Evolutionary conservation across 2,797 vertebrate species (phyloP).

Genomic region (Manis javanica): DNA sequence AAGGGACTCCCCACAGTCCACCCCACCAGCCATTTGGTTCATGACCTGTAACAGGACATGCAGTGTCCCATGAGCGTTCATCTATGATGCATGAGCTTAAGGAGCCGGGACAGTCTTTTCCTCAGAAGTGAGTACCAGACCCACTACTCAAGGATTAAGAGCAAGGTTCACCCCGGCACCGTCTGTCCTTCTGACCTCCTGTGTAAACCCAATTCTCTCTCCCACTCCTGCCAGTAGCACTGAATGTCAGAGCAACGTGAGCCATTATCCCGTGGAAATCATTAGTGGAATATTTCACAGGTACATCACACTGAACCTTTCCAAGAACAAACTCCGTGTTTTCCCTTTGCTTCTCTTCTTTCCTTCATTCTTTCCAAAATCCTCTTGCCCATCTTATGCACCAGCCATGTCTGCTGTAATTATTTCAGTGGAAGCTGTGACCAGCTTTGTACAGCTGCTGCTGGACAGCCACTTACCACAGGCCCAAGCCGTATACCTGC

Average conservation of each 20-base stretch:
- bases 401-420: neutral
- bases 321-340: neutral
- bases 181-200: neutral
- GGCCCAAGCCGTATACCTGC: neutral
- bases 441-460: neutral
- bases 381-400: neutral
- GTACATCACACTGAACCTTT: neutral
- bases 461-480: neutral
- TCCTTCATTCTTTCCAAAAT: neutral
- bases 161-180: neutral
- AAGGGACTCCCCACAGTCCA: neutral
- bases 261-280: neutral
- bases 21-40: neutral
- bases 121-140: neutral
- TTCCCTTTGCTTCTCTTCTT: neutral
- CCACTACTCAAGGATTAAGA: neutral
- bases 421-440: neutral
- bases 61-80: neutral
- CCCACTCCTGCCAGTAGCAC: neutral
- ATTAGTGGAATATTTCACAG: neutral
- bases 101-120: neutral
- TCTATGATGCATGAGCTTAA: neutral
- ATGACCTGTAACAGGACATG: neutral
- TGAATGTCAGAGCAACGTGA: neutral
- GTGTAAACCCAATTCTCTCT: neutral